These are phyloP conservation scores for Phaedon cochleariae DNA, from an alignment of 2,888 invertebrate species.

Conservation along the genomic window DNA sequence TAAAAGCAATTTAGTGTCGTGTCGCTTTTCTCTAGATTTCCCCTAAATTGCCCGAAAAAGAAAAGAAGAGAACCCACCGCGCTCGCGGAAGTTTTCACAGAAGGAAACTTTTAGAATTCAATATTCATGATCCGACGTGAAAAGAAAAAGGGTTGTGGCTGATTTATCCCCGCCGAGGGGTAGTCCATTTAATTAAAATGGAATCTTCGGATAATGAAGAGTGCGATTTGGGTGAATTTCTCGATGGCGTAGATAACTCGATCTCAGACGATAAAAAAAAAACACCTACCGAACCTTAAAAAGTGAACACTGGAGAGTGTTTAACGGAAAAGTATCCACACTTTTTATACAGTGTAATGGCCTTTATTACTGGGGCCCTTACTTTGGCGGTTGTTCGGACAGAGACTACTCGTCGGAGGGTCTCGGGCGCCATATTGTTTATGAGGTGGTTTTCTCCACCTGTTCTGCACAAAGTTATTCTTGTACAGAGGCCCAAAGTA, in stretches of 20 bases:
- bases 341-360: no score
- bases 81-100: constrained; percentile 46
- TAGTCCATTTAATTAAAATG: constrained; percentile 42
- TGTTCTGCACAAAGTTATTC: no score
- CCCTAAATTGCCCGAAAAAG: constrained; percentile 52
- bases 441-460: no score
- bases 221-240: constrained; percentile 31
- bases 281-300: no score
- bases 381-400: no score
- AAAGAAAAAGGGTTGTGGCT: constrained; percentile 46
- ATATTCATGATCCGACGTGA: constrained; percentile 54
- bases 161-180: constrained; percentile 41
- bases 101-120: constrained; percentile 55
- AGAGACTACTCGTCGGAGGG: no score
- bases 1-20: constrained; percentile 59
- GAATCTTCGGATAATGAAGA: constrained; percentile 41
- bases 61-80: constrained; percentile 34
- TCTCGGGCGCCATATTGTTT: no score
- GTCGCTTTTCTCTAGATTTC: constrained; percentile 54
- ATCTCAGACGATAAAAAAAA: constrained; percentile 15
- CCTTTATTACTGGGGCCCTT: no score
- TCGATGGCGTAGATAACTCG: constrained; percentile 10
- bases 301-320: no score
- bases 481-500: no score
- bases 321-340: no score